phyloP scores from a whole-genome alignment of 2,797 vertebrate genomes.

The Euthynnus affinis region DNA sequence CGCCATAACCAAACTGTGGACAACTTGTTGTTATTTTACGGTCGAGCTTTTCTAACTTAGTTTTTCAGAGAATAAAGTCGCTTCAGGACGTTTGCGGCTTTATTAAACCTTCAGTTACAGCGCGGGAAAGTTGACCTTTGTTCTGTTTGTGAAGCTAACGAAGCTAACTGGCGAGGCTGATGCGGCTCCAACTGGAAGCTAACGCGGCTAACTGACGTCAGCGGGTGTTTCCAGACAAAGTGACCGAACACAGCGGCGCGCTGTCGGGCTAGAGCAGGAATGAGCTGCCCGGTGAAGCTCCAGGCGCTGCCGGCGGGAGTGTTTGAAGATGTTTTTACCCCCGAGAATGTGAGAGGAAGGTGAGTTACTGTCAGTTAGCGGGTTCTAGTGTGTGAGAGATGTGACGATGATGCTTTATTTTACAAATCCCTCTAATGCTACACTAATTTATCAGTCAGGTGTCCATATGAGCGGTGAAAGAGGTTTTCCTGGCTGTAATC shows the following conservation, averaged over 20 bases:
- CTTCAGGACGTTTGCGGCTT: accelerated
- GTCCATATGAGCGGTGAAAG: no score
- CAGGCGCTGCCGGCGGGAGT: slow-evolving; percentile 69
- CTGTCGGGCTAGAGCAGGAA: slow-evolving; percentile 29
- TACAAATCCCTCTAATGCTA: no score
- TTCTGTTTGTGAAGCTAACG: background rate
- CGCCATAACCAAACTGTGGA: slow-evolving; percentile 79
- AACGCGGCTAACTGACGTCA: slow-evolving; percentile 31
- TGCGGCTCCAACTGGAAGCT: slow-evolving; percentile 26
- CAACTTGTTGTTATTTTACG: background rate
- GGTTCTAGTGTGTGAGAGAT: no score
- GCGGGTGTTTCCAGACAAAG: slow-evolving; percentile 1
- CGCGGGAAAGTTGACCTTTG: background rate
- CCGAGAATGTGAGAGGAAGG: slow-evolving; percentile 68
- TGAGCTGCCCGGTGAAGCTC: slow-evolving; percentile 80
- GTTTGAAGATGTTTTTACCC: slow-evolving; percentile 64
- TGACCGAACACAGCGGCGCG: accelerated
- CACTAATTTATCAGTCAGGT: no score
- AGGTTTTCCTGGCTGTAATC: no score
- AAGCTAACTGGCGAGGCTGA: background rate
- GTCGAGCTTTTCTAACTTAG: background rate
- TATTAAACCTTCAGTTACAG: no score
- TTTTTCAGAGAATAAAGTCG: accelerated
- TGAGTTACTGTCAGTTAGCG: slow-evolving; percentile 20
- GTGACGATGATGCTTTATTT: no score